A percentile compares a stretch with the other conserved stretches of the same genome.
These are phyloP conservation scores for Nothoprocta pentlandii DNA, from an alignment of 2,113 vertebrate species.

Conservation along the genomic window DNA sequence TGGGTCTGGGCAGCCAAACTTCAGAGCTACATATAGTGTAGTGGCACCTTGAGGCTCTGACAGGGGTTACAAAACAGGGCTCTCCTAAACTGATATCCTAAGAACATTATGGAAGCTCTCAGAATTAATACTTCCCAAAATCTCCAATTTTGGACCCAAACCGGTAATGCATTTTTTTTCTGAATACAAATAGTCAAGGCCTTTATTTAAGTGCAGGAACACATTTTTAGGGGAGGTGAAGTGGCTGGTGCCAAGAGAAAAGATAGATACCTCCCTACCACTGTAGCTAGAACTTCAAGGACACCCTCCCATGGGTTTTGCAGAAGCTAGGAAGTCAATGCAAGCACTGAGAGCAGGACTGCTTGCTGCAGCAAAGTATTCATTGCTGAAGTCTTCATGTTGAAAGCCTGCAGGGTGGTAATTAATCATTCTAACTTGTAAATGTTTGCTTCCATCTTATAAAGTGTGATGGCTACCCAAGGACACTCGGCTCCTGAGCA, in stretches of 20 bases:
- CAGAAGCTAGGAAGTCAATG: neutral
- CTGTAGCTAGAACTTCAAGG: neutral
- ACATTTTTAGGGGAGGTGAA: neutral
- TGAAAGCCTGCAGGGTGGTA: neutral
- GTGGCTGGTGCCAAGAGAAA: neutral
- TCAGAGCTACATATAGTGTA: accelerated
- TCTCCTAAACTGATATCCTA: neutral
- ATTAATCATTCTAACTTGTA: neutral
- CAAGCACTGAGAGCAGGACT: neutral
- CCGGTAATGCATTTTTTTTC: neutral
- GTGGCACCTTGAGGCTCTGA: neutral
- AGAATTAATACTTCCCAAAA: neutral
- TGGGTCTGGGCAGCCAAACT: accelerated
- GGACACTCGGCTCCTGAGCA: neutral
- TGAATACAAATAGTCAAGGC: neutral
- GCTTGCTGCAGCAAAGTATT: neutral
- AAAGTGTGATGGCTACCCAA: neutral
- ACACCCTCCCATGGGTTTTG: accelerated
- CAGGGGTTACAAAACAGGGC: accelerated
- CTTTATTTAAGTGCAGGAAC: neutral
- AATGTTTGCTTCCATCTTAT: neutral
- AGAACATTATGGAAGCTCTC: neutral
- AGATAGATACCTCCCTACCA: neutral
- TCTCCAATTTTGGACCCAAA: no score
- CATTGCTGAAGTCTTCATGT: accelerated